phyloP scores from a whole-genome alignment of 2,888 invertebrate species.

The Ophion costatus region DNA sequence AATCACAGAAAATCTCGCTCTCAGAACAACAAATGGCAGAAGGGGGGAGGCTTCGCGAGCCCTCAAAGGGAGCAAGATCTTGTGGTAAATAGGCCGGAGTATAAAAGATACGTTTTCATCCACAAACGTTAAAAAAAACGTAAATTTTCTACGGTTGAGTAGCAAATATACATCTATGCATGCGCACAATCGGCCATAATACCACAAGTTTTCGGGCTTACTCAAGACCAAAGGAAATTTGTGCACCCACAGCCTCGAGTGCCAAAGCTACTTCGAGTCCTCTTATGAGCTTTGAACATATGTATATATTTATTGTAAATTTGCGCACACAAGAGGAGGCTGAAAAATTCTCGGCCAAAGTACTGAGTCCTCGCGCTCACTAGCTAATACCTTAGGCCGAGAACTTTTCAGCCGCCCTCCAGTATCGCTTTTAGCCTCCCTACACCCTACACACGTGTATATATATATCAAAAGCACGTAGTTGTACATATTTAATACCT shows the following conservation, averaged over 20 bases:
- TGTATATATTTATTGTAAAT: background rate
- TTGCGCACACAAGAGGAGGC: background rate
- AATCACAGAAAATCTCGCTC: conserved; percentile 26
- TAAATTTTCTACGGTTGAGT: conserved; percentile 7
- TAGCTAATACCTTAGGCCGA: background rate
- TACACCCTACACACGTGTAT: background rate
- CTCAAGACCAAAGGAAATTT: conserved; percentile 33
- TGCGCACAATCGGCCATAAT: conserved; percentile 23
- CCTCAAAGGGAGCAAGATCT: conserved; percentile 15
- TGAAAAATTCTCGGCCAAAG: background rate
- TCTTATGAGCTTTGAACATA: conserved; percentile 7
- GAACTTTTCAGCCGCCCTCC: background rate
- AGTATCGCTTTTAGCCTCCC: background rate
- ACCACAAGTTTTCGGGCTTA: conserved; percentile 10
- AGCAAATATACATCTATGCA: conserved; percentile 5
- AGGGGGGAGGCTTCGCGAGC: background rate
- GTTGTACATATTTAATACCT: background rate
- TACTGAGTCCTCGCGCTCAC: background rate
- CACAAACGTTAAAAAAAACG: conserved; percentile 16
- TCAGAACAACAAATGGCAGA: background rate
- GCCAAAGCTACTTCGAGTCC: conserved; percentile 17
- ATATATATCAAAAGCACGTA: background rate
- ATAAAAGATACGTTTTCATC: conserved; percentile 34
- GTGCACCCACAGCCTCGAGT: conserved; percentile 11
- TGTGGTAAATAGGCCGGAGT: conserved; percentile 27